Conservation (phyloP, 2,888 invertebrate genomes). For the Digitonthophagus gazella region DNA sequence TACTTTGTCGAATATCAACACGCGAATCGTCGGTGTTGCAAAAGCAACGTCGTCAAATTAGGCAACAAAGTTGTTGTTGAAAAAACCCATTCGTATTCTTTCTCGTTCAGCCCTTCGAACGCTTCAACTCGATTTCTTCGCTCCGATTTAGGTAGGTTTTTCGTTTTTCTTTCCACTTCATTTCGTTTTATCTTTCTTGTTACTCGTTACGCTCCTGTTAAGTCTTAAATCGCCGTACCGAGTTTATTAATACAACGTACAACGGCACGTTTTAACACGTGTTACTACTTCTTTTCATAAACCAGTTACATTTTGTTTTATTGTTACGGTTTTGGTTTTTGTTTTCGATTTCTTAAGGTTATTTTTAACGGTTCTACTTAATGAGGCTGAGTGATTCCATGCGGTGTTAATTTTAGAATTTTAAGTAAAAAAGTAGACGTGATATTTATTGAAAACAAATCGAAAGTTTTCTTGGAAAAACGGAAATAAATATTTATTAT, state of each 20-base stretch:
- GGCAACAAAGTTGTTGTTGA: not conserved
- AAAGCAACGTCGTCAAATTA: not conserved
- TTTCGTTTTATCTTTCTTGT: not conserved
- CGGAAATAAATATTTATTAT: no score
- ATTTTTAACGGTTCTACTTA: constrained; percentile 3
- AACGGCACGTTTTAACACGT: not conserved
- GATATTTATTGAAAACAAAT: not conserved
- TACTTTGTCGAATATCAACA: not conserved
- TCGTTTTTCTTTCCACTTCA: not conserved
- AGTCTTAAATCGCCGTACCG: constrained; percentile 4
- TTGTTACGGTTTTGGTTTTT: not conserved
- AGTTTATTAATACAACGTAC: constrained; percentile 11
- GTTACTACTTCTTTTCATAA: not conserved
- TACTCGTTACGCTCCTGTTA: not conserved
- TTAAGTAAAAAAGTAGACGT: not conserved
- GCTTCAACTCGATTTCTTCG: no score
- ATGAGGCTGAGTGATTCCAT: not conserved
- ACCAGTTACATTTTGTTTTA: not conserved
- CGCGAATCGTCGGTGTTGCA: not conserved
- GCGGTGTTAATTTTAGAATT: not conserved
- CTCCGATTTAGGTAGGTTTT: not conserved
- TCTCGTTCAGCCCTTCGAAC: not conserved
- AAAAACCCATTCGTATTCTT: not conserved
- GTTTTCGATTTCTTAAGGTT: not conserved
- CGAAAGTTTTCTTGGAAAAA: no score